These are phyloP conservation scores for Malurus alboscapulatus DNA, from an alignment of 2,113 vertebrate genomes.

Conservation along the genomic window DNA sequence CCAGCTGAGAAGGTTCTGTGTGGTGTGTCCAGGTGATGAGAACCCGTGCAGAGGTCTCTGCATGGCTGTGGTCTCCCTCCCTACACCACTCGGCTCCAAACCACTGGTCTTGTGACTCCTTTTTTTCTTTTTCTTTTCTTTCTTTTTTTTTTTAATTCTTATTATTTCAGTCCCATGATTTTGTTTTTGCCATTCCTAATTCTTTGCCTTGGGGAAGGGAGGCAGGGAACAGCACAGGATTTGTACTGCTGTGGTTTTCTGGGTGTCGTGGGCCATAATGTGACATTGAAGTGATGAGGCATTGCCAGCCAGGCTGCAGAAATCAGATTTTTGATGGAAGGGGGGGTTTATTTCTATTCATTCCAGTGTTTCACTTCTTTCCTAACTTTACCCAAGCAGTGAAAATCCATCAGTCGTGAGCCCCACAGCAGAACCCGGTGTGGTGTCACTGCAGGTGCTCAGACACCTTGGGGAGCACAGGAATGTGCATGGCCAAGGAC, in stretches of 20 bases:
- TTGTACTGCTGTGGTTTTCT: not conserved
- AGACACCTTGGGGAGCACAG: not conserved
- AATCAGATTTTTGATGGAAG: not conserved
- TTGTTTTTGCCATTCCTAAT: not conserved
- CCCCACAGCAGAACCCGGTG: not conserved
- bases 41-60: not conserved
- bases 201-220: constrained; percentile 23
- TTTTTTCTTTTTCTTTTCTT: not conserved
- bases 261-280: not conserved
- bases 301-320: constrained; percentile 2
- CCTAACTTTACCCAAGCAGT: not conserved
- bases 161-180: constrained; percentile 63
- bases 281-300: not conserved
- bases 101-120: constrained; percentile 31
- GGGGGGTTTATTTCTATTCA: not conserved
- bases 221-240: not conserved
- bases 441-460: not conserved
- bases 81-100: not conserved
- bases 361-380: not conserved
- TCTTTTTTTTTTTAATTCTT: not conserved
- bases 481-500: not conserved
- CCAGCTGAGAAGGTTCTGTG: not conserved
- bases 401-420: not conserved
- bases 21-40: not conserved
- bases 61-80: not conserved